Evolutionary conservation across 2,888 invertebrate genomes (phyloP), one percentile per base, ranked within the genome.

Genomic region (Calephelis perditalis): DNA sequence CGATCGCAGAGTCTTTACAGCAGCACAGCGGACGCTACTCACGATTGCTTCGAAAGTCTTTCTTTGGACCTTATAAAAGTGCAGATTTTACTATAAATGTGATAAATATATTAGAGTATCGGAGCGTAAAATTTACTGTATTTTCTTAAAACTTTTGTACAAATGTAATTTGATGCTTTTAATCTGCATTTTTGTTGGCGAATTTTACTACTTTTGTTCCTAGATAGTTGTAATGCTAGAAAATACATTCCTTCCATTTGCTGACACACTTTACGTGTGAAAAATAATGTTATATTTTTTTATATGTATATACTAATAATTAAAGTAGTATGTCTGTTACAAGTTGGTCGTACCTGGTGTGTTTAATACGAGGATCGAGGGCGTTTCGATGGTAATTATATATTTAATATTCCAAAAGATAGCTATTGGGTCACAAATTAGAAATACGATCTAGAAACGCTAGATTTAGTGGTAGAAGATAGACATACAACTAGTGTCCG

Each of bases 321-420:
- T 55, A 49, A 62, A 63, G 64, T 65, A 67, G 69, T 67, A 63
- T 75, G 75, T 74, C 72, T 64, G 63, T 76, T 77, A 63, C 75
- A 76, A 85, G 85, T 70, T 83, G 86, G 86, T 74, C 75, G 66
- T 74, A 78, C 78, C 72, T 76, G 73, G 67, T 68, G 69, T 81
- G 74, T 56, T 45, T 46, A 45, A 37, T 60, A 15, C 12, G 55
- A 8, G 56, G 75, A 67, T 70, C 72, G 67, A 71, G 75, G 63
- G 73, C 73, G 64, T 65, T 77, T 54, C 75, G 74, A 76, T 75
- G 84, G 84, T 84, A 83, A 26, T 26, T 26, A 26, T 26, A 26
- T 26, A 26, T 26, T 26, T 26, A 82, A 63, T 74, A 73, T 69
- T 62, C 37, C 47, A 12, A 36, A 37, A 12, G 56, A 15, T 15